Conservation (phyloP, 2,113 vertebrate genomes). For the Apodemus sylvaticus region DNA sequence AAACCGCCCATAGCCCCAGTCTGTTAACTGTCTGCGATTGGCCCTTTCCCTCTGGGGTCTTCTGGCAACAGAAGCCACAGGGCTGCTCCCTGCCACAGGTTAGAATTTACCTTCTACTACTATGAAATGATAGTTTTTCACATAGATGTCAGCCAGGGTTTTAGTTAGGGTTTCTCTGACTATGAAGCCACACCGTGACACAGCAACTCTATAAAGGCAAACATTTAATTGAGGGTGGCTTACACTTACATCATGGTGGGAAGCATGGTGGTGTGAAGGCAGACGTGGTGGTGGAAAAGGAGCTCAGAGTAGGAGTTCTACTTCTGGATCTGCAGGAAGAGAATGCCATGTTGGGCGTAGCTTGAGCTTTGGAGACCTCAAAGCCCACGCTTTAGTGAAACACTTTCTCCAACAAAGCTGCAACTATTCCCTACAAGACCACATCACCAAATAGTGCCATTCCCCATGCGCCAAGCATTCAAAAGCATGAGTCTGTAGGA, state of each 20-base stretch:
- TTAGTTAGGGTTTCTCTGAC: not conserved
- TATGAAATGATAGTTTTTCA: conserved; percentile 16
- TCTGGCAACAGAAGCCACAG: not conserved
- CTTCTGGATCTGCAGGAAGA: not conserved
- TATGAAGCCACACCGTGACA: not conserved
- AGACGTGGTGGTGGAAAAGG: not conserved
- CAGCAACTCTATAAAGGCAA: not conserved
- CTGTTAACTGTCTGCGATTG: not conserved
- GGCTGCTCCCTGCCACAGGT: not conserved
- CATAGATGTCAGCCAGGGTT: not conserved
- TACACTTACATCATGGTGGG: not conserved
- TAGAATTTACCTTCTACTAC: conserved; percentile 15
- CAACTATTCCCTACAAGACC: not conserved
- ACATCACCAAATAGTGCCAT: not conserved
- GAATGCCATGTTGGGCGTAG: not conserved
- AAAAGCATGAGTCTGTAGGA: not conserved
- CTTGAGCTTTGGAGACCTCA: not conserved
- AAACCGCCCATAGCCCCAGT: not conserved
- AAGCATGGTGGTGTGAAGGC: not conserved
- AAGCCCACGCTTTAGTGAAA: not conserved
- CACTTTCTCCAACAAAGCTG: not conserved
- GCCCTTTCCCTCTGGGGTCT: not conserved
- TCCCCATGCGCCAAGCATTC: not conserved
- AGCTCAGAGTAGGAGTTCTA: not conserved
- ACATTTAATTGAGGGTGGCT: not conserved